A percentile compares a stretch with the other conserved stretches of the same genome.
phyloP scores from a whole-genome alignment of 2,113 vertebrate genomes.

The Cephalopholis sonnerati region DNA sequence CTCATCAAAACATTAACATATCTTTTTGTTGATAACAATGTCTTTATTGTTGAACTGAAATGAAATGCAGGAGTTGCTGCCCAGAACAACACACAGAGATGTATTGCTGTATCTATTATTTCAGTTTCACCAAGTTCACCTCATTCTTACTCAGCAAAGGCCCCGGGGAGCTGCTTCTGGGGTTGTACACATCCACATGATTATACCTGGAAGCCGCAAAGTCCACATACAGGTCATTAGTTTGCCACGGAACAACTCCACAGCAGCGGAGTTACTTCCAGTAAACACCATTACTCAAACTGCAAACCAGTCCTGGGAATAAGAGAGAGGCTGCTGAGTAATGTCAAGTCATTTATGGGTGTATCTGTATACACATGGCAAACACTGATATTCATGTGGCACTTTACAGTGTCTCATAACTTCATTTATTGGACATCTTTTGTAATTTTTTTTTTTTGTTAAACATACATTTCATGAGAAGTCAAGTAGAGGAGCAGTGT shows the following conservation, averaged over 20 bases:
- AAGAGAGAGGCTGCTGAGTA: constrained; percentile 35
- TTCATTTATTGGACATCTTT: constrained; percentile 75
- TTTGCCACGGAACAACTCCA: constrained; percentile 24
- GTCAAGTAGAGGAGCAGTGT: constrained; percentile 75
- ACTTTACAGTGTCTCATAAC: constrained; percentile 59
- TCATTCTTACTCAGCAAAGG: constrained; percentile 42
- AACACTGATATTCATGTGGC: constrained; percentile 60
- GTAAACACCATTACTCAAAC: constrained; percentile 45
- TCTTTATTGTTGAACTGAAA: constrained; percentile 29
- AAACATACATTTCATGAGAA: constrained; percentile 82
- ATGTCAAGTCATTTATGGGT: constrained; percentile 6
- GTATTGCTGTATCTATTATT: constrained; percentile 31
- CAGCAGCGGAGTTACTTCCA: constrained; percentile 36
- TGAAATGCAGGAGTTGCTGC: background rate
- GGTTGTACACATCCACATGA: constrained; percentile 42
- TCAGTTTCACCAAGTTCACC: constrained; percentile 41
- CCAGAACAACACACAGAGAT: constrained; percentile 27
- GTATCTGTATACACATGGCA: constrained; percentile 23
- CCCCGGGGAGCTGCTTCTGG: constrained; percentile 28
- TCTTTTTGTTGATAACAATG: background rate
- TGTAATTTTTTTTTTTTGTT: constrained; percentile 65
- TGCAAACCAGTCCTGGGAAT: constrained; percentile 12
- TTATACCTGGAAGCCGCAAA: constrained; percentile 53
- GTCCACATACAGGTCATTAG: constrained; percentile 57
- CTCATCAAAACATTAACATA: constrained; percentile 6